phyloP scores from a whole-genome alignment of 2,888 invertebrate genomes.

The Scrobipalpa costella region DNA sequence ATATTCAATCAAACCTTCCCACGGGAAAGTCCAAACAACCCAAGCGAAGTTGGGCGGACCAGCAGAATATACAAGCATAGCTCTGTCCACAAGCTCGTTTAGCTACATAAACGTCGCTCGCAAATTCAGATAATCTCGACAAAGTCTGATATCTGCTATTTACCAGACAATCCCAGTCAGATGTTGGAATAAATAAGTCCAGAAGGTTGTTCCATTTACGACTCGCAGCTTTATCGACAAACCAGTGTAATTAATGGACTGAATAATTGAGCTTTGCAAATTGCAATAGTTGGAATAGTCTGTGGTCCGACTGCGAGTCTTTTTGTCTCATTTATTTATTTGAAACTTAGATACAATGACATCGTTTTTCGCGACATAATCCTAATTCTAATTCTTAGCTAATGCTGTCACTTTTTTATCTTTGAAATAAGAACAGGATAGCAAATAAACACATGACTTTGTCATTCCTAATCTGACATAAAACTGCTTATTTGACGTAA shows the following conservation, averaged over 20 bases:
- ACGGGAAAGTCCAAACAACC: not conserved
- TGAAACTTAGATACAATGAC: too few species aligned
- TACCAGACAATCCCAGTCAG: constrained; percentile 15
- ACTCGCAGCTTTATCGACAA: constrained; percentile 9
- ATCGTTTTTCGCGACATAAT: too few species aligned
- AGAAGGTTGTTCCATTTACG: constrained; percentile 13
- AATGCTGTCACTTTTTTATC: too few species aligned
- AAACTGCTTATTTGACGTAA: too few species aligned
- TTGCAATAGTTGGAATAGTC: not conserved
- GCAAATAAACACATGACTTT: too few species aligned
- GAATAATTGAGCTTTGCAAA: constrained; percentile 18
- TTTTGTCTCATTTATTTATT: not conserved
- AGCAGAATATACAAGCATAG: not conserved
- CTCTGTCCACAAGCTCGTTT: constrained; percentile 11
- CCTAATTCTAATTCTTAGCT: too few species aligned
- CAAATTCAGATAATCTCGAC: constrained; percentile 21
- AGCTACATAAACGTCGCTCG: constrained; percentile 12
- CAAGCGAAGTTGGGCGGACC: not conserved
- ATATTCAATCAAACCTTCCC: too few species aligned
- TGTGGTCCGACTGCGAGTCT: not conserved
- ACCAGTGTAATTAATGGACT: constrained; percentile 16
- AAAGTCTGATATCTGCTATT: constrained; percentile 14
- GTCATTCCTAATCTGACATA: too few species aligned
- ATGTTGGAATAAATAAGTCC: constrained; percentile 17
- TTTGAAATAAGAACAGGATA: too few species aligned